Conservation (phyloP, 2,113 vertebrate species). For the Salvator merianae region DNA sequence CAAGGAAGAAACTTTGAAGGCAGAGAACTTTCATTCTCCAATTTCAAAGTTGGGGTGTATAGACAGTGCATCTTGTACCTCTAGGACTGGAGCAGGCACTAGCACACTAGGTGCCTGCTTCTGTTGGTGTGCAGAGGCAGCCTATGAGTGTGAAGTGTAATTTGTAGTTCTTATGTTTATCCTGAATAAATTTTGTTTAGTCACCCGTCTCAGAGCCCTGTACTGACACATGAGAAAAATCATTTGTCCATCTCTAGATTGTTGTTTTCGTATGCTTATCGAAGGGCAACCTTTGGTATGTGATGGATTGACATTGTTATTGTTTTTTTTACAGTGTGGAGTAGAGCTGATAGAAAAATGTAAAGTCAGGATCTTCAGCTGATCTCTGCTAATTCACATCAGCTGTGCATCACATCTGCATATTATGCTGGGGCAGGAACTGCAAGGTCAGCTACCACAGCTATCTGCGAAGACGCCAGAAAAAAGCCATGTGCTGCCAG, state of each 20-base stretch:
- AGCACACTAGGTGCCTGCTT: too few species aligned
- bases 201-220: neutral
- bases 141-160: neutral
- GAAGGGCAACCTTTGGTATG: neutral
- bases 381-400: slow-evolving; percentile 31
- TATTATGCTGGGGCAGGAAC: neutral
- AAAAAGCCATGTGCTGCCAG: slow-evolving; percentile 13
- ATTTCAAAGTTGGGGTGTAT: too few species aligned
- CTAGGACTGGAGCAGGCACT: too few species aligned
- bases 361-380: neutral
- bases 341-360: neutral
- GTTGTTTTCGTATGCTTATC: neutral
- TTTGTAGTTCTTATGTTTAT: neutral
- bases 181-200: neutral
- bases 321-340: neutral
- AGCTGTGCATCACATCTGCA: slow-evolving; percentile 18
- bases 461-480: slow-evolving; percentile 20
- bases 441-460: slow-evolving; percentile 30
- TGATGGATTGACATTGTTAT: neutral
- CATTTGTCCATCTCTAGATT: neutral
- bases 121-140: too few species aligned
- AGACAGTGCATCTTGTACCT: too few species aligned
- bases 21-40: too few species aligned
- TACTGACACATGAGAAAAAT: neutral
- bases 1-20: too few species aligned